Conservation (phyloP, 2,113 vertebrate genomes). For the Pollachius pollachius region DNA sequence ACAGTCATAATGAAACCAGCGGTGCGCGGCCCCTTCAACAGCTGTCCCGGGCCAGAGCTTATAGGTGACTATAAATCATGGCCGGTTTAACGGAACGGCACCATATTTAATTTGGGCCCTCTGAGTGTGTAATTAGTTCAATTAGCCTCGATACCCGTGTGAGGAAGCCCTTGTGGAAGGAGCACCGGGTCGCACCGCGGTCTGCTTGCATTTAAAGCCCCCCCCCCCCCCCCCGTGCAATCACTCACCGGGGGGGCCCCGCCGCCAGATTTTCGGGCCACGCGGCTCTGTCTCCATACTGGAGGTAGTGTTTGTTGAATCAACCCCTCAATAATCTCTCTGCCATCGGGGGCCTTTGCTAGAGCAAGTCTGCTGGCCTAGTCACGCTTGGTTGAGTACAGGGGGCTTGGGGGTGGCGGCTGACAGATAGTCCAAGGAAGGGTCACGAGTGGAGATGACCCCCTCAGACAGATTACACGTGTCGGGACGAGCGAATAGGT, state of each 20-base stretch:
- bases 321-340: constrained; percentile 55
- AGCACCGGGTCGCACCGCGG: constrained; percentile 35
- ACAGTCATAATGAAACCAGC: constrained; percentile 50
- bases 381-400: constrained; percentile 44
- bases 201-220: constrained; percentile 38
- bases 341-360: constrained; percentile 56
- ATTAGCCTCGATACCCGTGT: constrained; percentile 37
- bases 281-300: constrained; percentile 23
- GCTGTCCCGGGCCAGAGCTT: constrained; percentile 39
- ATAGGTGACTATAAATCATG: constrained; percentile 58
- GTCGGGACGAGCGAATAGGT: constrained; percentile 46
- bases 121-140: constrained; percentile 55
- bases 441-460: constrained; percentile 45
- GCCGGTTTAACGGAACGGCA: constrained; percentile 50
- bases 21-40: constrained; percentile 37
- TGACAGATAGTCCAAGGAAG: constrained; percentile 34
- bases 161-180: constrained; percentile 30
- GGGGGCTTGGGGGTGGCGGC: not conserved
- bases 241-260: constrained; percentile 43
- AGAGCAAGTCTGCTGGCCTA: constrained; percentile 53
- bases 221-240: constrained; percentile 42
- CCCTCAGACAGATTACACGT: constrained; percentile 63
- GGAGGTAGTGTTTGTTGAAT: constrained; percentile 66
- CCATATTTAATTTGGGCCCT: constrained; percentile 53
- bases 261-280: constrained; percentile 34